Conservation (phyloP, 2,888 invertebrate species). For the Mesorhabditis belari region DNA sequence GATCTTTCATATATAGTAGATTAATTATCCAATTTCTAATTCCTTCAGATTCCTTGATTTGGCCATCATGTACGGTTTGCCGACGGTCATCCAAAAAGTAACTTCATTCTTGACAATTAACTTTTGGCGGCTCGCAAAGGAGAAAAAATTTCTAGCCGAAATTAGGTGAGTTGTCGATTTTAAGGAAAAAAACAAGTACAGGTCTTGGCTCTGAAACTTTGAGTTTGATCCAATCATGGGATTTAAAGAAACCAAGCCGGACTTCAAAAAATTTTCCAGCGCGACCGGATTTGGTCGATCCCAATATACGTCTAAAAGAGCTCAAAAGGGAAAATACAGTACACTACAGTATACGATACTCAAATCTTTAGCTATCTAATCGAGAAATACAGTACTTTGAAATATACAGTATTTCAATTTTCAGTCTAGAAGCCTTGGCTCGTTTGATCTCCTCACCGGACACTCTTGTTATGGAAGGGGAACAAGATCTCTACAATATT, state of each 20-base stretch:
- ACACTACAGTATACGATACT: too few species aligned
- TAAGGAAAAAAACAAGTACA: too few species aligned
- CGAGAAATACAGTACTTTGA: slow-evolving; percentile 4
- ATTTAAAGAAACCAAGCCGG: too few species aligned
- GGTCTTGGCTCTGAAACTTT: too few species aligned
- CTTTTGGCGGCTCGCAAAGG: slow-evolving; percentile 30
- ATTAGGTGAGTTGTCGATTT: slow-evolving; percentile 10
- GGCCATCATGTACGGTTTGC: neutral
- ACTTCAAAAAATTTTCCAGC: too few species aligned
- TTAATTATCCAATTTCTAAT: too few species aligned
- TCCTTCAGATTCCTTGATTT: neutral
- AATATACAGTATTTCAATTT: slow-evolving; percentile 1
- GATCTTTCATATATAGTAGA: too few species aligned
- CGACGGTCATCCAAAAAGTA: slow-evolving; percentile 2
- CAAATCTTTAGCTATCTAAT: too few species aligned
- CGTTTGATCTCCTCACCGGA: slow-evolving; percentile 24
- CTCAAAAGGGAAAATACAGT: too few species aligned
- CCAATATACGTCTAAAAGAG: too few species aligned
- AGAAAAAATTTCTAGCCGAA: slow-evolving; percentile 13
- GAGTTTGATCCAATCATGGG: too few species aligned
- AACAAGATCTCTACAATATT: slow-evolving; percentile 34
- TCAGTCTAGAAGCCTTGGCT: slow-evolving; percentile 14
- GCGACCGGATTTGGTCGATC: too few species aligned
- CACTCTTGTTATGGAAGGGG: slow-evolving; percentile 36
- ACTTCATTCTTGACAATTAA: slow-evolving; percentile 11